Conservation (phyloP, 2,888 invertebrate genomes). For the Sarcophaga caerulescens region DNA sequence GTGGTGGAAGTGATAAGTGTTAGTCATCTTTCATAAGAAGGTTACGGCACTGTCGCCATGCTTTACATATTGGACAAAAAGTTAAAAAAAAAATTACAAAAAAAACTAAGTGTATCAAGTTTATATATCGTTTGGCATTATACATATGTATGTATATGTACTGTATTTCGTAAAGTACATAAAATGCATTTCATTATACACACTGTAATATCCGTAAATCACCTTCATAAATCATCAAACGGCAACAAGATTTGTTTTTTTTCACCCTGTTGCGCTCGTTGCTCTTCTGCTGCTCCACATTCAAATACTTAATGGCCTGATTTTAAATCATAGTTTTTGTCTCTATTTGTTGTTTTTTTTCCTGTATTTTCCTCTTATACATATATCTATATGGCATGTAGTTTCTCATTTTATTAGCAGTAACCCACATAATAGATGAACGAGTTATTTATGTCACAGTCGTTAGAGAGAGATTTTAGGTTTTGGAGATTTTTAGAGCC, state of each 20-base stretch:
- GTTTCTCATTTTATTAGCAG: constrained; percentile 28
- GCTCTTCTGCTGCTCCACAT: constrained; percentile 34
- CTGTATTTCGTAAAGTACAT: neutral
- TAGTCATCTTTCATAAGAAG: neutral
- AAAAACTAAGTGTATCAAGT: neutral
- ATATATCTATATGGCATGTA: neutral
- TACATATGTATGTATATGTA: neutral
- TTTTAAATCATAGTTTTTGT: constrained; percentile 53
- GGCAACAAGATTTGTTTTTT: constrained; percentile 47
- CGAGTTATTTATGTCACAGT: constrained; percentile 46
- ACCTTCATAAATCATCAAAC: constrained; percentile 62
- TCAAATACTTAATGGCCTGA: constrained; percentile 52
- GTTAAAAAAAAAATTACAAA: neutral
- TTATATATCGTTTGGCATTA: neutral
- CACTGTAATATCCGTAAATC: constrained; percentile 43
- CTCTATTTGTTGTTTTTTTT: neutral
- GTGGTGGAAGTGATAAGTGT: neutral
- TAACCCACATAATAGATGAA: constrained; percentile 52
- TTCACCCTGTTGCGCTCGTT: constrained; percentile 40
- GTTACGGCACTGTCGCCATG: neutral
- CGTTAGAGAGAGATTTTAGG: constrained; percentile 28
- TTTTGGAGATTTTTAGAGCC: neutral
- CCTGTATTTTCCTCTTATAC: no score
- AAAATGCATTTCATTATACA: neutral
- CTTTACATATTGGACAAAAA: neutral